A percentile compares a stretch with the other conserved stretches of the same genome.
These are phyloP conservation scores for Istiophorus platypterus DNA, from an alignment of 2,113 vertebrate genomes.

Conservation along the genomic window DNA sequence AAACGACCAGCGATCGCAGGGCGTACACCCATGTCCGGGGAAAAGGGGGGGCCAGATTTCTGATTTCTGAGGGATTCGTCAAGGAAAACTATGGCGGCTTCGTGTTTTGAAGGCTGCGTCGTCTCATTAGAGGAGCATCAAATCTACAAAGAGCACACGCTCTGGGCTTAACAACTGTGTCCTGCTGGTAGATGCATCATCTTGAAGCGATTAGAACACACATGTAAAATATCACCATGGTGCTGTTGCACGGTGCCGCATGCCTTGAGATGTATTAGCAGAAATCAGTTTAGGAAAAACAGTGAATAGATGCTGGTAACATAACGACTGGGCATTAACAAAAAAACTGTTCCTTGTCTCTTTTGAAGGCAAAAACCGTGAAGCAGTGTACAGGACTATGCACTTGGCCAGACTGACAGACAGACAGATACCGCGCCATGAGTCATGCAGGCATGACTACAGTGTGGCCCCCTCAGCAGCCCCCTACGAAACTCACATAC, in stretches of 20 bases:
- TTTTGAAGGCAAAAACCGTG: constrained; percentile 61
- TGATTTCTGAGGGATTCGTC: constrained; percentile 16
- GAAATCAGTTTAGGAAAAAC: neutral
- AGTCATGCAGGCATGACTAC: constrained; percentile 79
- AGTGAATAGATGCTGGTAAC: constrained; percentile 31
- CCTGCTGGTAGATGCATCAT: constrained; percentile 25
- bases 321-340: constrained; percentile 30
- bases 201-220: constrained; percentile 57
- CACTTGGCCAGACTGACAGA: constrained; percentile 70
- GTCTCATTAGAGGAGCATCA: constrained; percentile 13
- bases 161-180: constrained; percentile 18
- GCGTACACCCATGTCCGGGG: constrained; percentile 33
- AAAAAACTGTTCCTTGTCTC: constrained; percentile 25
- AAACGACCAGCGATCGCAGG: constrained; percentile 60
- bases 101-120: constrained; percentile 20
- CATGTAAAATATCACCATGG: constrained; percentile 26
- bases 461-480: constrained; percentile 64
- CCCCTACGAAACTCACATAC: constrained; percentile 71
- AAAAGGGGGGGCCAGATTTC: constrained; percentile 31
- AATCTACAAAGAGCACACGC: constrained; percentile 30
- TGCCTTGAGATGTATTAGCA: neutral
- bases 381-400: constrained; percentile 54
- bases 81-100: constrained; percentile 35
- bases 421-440: constrained; percentile 70
- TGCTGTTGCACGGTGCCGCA: neutral